Base-by-base conservation (phyloP, 1,140 invertebrate genomes). In the Drosophila obscura region DNA sequence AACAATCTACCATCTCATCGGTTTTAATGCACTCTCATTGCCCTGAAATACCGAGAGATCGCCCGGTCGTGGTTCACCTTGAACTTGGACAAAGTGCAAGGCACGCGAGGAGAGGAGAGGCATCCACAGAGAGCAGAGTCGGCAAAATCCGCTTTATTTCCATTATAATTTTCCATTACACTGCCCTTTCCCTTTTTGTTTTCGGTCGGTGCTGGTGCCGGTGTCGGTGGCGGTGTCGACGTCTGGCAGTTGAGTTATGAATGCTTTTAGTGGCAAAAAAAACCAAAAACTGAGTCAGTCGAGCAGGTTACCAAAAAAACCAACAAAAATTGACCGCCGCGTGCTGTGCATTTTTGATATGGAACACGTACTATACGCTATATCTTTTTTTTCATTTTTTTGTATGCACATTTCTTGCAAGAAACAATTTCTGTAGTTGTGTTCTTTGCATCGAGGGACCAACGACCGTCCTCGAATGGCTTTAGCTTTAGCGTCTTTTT, bases 391-490 rank as follows among this genome's bases (percentile, higher is more conserved):
- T 13, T 3, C 4, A 1, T 45, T 41, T 69, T 28, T 6, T 46
- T 35, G 31, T 9, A 22, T 31, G 24, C 26, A 6, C 5, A 28
- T 9, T 9, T 35, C 31, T 3, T 35, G 4, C 11, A 39, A 39
- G 35, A 39, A 39, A 39, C 11, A 11, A 39, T 39, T 5, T 39
- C 11, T 39, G 35, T 39, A 13, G 35, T 11, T 13, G 35, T 4
- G 41, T 62, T 48, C 39, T 48, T 53, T 7, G 58, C 45, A 13
- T 39, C 39, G 35, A 68, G 72, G 61, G 82, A 67, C 82, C 82
- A 85, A 87, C 62, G 82, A 85, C 82, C 82, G 82, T 85, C 82
- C 82, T 85, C 82, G 82, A 61, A 43, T 55, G 56, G 22, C 64
- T 57, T 60, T 53, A 51, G 50, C 43, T 66, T 13, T 11, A 46